Evolutionary conservation across 2,797 vertebrate species (phyloP), one percentile per base, ranked within the genome.

Genomic region (Liasis olivaceus): DNA sequence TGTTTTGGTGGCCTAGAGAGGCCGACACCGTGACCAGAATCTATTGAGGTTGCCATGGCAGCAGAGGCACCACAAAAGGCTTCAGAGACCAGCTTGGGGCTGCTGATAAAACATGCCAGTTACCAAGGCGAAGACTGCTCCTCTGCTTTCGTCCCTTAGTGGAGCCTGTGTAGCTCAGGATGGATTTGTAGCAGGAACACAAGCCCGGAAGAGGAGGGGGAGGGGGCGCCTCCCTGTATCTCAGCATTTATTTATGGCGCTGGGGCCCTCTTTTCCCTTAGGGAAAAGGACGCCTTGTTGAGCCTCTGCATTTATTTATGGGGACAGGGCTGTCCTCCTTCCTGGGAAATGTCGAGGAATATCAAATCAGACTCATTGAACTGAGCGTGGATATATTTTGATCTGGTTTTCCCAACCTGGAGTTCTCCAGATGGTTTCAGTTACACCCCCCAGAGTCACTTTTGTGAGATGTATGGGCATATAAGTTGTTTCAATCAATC

Each of bases 21-120:
- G 63, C 84, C 56, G 92, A 63, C 89, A 90, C 95, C 90, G 90
- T 95, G 95, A 95, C 72, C 72, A 81, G 72, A 81, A 81, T 81
- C 72, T 81, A 81, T 81, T 81, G 64, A 26, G 47, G 94, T 94
- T 92, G 60, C 93, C 59, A 94, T 93, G 66, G 92, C 66, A 94
- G 91, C 93, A 58, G 20, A 26, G 59, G 90, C 88, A 66, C 89
- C 91, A 59, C 87, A 91, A 87, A 72, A 89, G 72, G 56, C 85
- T 92, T 89, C 62, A 9, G 90, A 92, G 81, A 87, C 60, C 63
- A 62, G 89, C 90, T 94, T 89, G 28, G 59, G 89, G 85, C 77
- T 15, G 87, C 72, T 92, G 36, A 81, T 91, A 88, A 85, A 85
- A 89, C 87, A 63, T 85, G 72, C 51, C 77, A 6, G 47, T 89